phyloP scores from a whole-genome alignment of 1,140 invertebrate species.

The Diabrotica undecimpunctata region DNA sequence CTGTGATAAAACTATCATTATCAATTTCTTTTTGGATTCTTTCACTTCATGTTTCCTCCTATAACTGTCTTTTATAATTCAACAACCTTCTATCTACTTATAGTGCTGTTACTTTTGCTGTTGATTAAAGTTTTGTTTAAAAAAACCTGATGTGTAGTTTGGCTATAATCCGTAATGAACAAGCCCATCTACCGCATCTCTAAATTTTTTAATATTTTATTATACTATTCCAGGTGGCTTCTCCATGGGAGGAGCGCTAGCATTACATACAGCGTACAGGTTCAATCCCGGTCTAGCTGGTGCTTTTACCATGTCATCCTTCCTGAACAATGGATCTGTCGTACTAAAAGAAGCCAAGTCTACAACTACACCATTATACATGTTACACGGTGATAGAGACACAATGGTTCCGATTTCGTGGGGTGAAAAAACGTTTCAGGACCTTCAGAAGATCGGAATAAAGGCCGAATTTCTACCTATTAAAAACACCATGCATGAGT shows the following conservation, averaged over 20 bases:
- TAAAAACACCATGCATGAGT: constrained; percentile 53
- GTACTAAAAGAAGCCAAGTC: constrained; percentile 51
- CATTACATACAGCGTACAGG: constrained; percentile 63
- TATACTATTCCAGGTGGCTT: constrained; percentile 59
- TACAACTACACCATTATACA: constrained; percentile 41
- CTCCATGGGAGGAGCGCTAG: constrained; percentile 72
- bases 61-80: too few relatives aligned
- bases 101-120: too few relatives aligned
- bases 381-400: constrained; percentile 54
- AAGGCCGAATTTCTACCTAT: constrained; percentile 51
- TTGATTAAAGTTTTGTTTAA: too few relatives aligned
- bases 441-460: constrained; percentile 50
- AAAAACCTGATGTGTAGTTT: too few relatives aligned
- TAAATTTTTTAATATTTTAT: background rate
- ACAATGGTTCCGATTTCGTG: constrained; percentile 53
- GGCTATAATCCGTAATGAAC: too few relatives aligned
- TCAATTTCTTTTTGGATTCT: too few relatives aligned
- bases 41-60: too few relatives aligned
- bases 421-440: constrained; percentile 52
- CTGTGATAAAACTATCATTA: too few relatives aligned
- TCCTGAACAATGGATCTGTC: constrained; percentile 63
- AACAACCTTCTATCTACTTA: too few relatives aligned
- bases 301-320: constrained; percentile 67
- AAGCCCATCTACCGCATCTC: background rate
- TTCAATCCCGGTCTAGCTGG: constrained; percentile 60